These are phyloP conservation scores for Crenuchus spilurus DNA, from an alignment of 2,797 vertebrate species.

Conservation along the genomic window DNA sequence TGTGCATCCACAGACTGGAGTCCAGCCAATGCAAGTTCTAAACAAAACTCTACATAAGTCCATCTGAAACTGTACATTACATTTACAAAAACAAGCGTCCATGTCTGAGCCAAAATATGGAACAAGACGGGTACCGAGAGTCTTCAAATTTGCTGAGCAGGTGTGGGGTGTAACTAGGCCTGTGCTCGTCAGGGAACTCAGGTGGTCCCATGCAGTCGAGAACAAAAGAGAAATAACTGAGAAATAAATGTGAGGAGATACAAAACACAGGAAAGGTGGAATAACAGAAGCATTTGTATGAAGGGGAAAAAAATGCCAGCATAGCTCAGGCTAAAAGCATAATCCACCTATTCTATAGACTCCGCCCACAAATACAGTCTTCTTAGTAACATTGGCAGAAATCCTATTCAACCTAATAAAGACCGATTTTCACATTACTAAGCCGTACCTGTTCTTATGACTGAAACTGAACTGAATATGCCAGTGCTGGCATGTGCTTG, in stretches of 20 bases:
- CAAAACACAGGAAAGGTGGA: neutral
- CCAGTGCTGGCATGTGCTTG: too few relatives aligned
- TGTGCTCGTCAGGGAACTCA: conserved; percentile 19
- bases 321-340: neutral
- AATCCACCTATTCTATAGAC: too few relatives aligned
- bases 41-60: conserved; percentile 14
- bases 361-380: neutral
- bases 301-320: neutral
- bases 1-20: neutral
- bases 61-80: conserved; percentile 25
- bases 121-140: neutral
- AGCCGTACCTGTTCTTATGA: too few relatives aligned
- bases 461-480: too few relatives aligned
- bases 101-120: neutral
- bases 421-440: too few relatives aligned
- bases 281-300: neutral
- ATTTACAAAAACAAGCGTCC: conserved; percentile 23
- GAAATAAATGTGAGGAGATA: neutral
- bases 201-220: neutral
- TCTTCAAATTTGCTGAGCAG: too few relatives aligned
- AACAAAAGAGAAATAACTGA: neutral
- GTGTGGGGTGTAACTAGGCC: neutral
- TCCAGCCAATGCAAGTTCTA: neutral
- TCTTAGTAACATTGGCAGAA: neutral
- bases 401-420: neutral